Percentiles rank a stretch among this genome's conserved stretches.
These are phyloP conservation scores for Erythrocercus mccallii DNA, from an alignment of 2,113 vertebrate species.

Conservation along the genomic window DNA sequence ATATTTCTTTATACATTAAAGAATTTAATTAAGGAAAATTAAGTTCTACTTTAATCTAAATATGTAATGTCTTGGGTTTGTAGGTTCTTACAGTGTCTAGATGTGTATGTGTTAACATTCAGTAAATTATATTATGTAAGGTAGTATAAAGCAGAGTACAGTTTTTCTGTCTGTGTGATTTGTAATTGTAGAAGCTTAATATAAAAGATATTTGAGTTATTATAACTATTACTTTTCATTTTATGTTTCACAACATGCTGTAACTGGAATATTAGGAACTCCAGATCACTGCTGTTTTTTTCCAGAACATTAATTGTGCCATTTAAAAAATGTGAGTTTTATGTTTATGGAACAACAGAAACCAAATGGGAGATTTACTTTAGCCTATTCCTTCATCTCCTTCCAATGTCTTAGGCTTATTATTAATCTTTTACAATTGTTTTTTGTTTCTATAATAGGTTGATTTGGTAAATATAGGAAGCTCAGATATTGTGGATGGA, in stretches of 20 bases:
- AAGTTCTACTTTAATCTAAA: neutral
- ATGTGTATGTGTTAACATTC: neutral
- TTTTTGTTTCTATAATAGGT: slow-evolving; percentile 74
- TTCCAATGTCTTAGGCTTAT: neutral
- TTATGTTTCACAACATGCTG: neutral
- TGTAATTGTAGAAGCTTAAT: neutral
- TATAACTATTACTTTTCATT: neutral
- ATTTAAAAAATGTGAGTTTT: neutral
- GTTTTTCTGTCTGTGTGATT: neutral
- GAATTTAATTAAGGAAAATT: neutral
- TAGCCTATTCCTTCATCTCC: neutral
- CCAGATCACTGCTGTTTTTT: neutral
- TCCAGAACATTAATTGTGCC: neutral
- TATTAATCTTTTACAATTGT: neutral
- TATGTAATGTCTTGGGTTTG: neutral
- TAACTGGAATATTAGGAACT: neutral
- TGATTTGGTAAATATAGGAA: slow-evolving; percentile 96
- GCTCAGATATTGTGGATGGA: slow-evolving; percentile 96
- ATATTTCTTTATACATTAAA: neutral
- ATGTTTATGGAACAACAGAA: neutral
- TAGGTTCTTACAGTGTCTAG: neutral
- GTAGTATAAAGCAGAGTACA: neutral
- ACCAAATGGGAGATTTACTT: neutral
- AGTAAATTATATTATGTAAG: neutral
- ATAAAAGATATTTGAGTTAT: neutral